Evolutionary conservation across 2,888 invertebrate genomes (phyloP).

Genomic region (Zeuzera pyrina): DNA sequence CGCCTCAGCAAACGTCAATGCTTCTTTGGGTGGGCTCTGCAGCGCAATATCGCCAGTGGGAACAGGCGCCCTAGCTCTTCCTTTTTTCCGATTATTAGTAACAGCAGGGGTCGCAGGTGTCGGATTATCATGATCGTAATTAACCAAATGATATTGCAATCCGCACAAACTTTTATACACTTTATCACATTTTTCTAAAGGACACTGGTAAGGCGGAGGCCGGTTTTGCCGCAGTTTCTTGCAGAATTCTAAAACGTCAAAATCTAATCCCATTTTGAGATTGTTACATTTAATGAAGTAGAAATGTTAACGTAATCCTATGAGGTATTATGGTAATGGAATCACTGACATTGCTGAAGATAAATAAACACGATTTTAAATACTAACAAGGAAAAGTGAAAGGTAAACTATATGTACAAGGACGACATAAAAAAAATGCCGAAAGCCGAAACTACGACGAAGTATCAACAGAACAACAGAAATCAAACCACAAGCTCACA

Average conservation of each 20-base stretch:
- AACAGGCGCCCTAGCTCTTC: conserved; percentile 71
- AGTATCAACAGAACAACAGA: too few relatives aligned
- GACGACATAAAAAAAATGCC: too few relatives aligned
- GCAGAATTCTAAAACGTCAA: conserved; percentile 89
- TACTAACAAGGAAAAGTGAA: conserved; percentile 18
- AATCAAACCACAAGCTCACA: too few relatives aligned
- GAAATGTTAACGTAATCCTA: neutral
- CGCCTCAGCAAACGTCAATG: conserved; percentile 86
- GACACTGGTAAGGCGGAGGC: conserved; percentile 89
- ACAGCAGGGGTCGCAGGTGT: conserved; percentile 76
- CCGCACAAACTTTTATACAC: conserved; percentile 90
- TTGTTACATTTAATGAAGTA: conserved; percentile 5
- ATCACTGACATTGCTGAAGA: neutral
- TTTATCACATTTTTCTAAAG: conserved; percentile 87
- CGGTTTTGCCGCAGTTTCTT: conserved; percentile 86
- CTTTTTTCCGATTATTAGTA: conserved; percentile 77
- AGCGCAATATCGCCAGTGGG: conserved; percentile 70
- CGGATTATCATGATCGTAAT: conserved; percentile 88
- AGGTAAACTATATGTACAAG: conserved; percentile 9
- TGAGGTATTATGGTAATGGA: neutral
- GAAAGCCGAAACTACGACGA: too few relatives aligned
- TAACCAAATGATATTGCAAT: conserved; percentile 87
- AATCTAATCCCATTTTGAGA: conserved; percentile 83
- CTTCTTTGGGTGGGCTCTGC: conserved; percentile 75
- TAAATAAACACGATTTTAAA: conserved; percentile 6